Evolutionary conservation across 2,113 vertebrate genomes (phyloP).

Genomic region (Phyllopteryx taeniolatus): DNA sequence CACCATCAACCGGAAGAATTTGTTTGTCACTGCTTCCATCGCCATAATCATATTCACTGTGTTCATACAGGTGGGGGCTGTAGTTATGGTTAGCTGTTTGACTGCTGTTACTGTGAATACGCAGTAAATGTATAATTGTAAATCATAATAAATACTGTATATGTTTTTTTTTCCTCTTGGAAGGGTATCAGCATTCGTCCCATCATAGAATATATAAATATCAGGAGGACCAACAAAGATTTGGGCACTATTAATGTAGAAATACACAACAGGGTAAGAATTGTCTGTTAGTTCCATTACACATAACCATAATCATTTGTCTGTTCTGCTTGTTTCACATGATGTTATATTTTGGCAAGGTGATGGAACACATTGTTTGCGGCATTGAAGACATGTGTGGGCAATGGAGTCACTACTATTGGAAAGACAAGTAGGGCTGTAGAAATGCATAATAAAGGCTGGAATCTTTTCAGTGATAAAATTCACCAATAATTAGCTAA

Average conservation of each 20-base stretch:
- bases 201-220: constrained; percentile 84
- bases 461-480: background rate
- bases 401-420: constrained; percentile 93
- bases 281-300: background rate
- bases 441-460: background rate
- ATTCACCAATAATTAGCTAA: background rate
- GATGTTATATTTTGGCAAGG: constrained; percentile 58
- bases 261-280: constrained; percentile 83
- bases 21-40: constrained; percentile 86
- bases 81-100: background rate
- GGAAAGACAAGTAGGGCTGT: constrained; percentile 88
- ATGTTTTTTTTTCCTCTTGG: background rate
- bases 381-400: constrained; percentile 93
- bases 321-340: background rate
- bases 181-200: constrained; percentile 92
- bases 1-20: constrained; percentile 79
- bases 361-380: constrained; percentile 85
- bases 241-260: constrained; percentile 84
- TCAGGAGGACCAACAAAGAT: constrained; percentile 86
- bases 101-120: background rate
- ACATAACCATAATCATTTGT: background rate
- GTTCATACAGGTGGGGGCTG: constrained; percentile 81
- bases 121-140: background rate
- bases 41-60: constrained; percentile 90
- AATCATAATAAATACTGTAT: background rate